A percentile compares a stretch with the other conserved stretches of the same genome.
phyloP scores from a whole-genome alignment of 2,888 invertebrate species.

The Cephus spinipes region DNA sequence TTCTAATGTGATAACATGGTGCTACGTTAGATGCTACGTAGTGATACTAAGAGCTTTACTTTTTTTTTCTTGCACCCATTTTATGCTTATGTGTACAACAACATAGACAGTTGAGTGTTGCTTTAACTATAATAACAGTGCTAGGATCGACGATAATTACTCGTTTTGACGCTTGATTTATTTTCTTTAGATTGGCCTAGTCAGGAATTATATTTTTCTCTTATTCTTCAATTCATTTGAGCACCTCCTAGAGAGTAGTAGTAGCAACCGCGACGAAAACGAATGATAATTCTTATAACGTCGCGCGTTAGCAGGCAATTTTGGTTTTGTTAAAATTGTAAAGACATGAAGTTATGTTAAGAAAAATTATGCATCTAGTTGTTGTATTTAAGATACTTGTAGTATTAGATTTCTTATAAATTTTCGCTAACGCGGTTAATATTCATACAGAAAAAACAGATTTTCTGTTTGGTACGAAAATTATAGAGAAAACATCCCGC shows the following conservation, averaged over 20 bases:
- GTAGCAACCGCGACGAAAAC: neutral
- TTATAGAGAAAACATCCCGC: neutral
- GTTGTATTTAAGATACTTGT: neutral
- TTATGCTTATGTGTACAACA: neutral
- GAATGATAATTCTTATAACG: neutral
- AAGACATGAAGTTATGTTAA: neutral
- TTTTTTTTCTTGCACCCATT: neutral
- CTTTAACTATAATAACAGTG: neutral
- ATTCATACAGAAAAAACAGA: neutral
- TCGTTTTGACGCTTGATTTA: neutral
- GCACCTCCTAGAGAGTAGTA: neutral
- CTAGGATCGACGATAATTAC: neutral
- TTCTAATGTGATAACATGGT: slow-evolving; percentile 19
- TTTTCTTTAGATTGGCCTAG: neutral
- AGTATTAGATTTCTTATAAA: neutral
- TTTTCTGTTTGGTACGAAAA: neutral
- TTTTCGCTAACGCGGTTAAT: neutral
- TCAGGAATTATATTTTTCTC: neutral
- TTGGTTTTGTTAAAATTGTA: neutral
- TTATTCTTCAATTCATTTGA: neutral
- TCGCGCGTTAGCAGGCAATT: neutral
- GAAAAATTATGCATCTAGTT: neutral
- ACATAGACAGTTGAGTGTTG: neutral
- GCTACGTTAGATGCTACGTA: neutral
- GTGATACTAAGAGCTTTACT: neutral